Percentiles rank a stretch among this genome's conserved stretches.
Conservation (phyloP, 2,888 invertebrate species). For the Tachina fera region DNA sequence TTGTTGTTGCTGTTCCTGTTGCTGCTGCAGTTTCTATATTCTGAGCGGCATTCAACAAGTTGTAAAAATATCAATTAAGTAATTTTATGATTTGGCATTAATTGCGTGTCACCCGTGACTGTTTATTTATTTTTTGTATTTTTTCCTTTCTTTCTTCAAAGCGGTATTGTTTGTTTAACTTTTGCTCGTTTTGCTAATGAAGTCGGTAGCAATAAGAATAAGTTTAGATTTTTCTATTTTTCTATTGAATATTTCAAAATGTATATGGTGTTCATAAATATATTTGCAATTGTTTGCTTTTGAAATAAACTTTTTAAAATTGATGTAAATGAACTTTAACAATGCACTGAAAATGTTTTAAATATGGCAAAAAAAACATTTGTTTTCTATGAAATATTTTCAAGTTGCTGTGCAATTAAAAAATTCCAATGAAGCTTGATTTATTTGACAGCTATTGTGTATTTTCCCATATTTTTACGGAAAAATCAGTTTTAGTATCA, state of each 20-base stretch:
- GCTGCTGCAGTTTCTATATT: constrained; percentile 19
- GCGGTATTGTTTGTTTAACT: constrained; percentile 18
- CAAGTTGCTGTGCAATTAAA: too few species aligned
- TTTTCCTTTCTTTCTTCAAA: constrained; percentile 3
- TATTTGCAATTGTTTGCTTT: too few species aligned
- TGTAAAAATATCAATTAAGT: constrained; percentile 71
- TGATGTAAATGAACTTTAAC: too few species aligned
- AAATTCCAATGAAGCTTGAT: too few species aligned
- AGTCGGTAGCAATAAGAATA: constrained; percentile 40
- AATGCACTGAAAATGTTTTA: too few species aligned
- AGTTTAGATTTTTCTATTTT: constrained; percentile 21
- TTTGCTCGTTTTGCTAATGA: constrained; percentile 16
- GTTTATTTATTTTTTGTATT: not conserved
- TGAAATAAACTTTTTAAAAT: too few species aligned
- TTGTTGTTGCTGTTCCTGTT: constrained; percentile 27
- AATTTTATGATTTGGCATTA: constrained; percentile 69
- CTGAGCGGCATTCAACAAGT: constrained; percentile 69
- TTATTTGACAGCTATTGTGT: too few species aligned
- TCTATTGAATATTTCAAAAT: not conserved
- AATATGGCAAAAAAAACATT: too few species aligned
- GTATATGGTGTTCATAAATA: too few species aligned
- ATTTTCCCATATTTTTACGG: too few species aligned
- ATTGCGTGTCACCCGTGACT: constrained; percentile 64
- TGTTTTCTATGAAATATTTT: too few species aligned
- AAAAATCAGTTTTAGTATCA: too few species aligned